phyloP scores from a whole-genome alignment of 2,113 vertebrate genomes.

The Garra rufa region DNA sequence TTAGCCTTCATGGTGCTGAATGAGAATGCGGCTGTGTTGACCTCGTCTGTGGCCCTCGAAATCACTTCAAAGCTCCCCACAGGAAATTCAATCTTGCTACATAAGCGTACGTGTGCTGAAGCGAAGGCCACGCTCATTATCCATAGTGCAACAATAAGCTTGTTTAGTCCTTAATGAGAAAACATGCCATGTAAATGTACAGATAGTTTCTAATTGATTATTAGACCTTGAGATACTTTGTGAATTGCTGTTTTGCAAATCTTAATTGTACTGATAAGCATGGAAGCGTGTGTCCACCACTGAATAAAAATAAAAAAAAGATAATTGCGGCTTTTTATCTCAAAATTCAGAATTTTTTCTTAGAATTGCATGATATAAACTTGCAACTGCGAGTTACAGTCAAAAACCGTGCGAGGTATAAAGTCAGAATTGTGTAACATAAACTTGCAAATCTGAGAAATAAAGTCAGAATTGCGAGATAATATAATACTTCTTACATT shows the following conservation, averaged over 20 bases:
- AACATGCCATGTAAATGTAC: not conserved
- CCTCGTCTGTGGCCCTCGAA: not conserved
- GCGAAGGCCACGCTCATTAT: slow-evolving; percentile 14
- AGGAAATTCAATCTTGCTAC: slow-evolving; percentile 1
- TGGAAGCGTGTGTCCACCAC: too few species aligned
- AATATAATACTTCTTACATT: too few species aligned
- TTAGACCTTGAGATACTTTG: not conserved
- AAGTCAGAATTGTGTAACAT: too few species aligned
- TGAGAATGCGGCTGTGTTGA: not conserved
- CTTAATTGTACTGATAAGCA: not conserved
- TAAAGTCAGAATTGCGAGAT: too few species aligned
- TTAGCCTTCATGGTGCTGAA: not conserved
- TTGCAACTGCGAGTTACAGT: not conserved
- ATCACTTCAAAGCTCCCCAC: not conserved
- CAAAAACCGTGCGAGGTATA: too few species aligned
- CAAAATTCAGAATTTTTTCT: too few species aligned
- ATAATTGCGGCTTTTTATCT: too few species aligned
- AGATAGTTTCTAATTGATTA: not conserved
- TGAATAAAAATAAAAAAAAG: not conserved
- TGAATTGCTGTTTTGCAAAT: not conserved
- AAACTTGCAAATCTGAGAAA: too few species aligned
- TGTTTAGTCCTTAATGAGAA: not conserved
- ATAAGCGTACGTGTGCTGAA: not conserved
- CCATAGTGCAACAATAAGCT: not conserved
- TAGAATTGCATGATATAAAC: not conserved